Conservation (phyloP, 2,888 invertebrate genomes). For the Phrixothrix hirtus region DNA sequence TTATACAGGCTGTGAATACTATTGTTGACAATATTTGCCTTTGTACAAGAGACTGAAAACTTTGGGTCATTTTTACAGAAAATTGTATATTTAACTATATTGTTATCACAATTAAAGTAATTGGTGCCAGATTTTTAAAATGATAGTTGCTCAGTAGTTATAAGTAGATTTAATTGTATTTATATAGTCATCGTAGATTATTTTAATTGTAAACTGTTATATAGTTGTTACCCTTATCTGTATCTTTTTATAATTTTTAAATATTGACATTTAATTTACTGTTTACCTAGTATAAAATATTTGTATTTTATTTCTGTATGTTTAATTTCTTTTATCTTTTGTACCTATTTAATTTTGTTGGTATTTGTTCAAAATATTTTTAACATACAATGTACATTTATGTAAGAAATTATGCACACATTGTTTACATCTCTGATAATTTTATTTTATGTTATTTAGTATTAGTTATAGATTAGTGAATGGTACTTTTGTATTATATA, state of each 20-base stretch:
- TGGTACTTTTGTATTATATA: constrained; percentile 19
- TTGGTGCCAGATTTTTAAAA: not conserved
- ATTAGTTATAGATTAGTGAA: not conserved
- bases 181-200: not conserved
- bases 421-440: not conserved
- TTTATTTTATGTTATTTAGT: constrained; percentile 8
- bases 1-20: constrained; percentile 24
- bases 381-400: no score
- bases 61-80: constrained; percentile 2
- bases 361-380: no score
- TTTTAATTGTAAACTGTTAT: not conserved
- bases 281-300: no score
- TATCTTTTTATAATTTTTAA: no score
- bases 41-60: constrained; percentile 15
- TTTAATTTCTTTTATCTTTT: no score
- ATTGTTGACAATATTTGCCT: constrained; percentile 17
- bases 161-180: not conserved
- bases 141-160: not conserved
- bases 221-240: no score
- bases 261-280: no score
- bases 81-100: not conserved
- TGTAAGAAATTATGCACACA: no score
- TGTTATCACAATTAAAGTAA: not conserved
- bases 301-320: no score
- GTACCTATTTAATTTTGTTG: not conserved